A percentile compares a stretch with the other conserved stretches of the same genome.
These are phyloP conservation scores for Neopelma chrysocephalum DNA, from an alignment of 2,797 vertebrate species.

Conservation along the genomic window DNA sequence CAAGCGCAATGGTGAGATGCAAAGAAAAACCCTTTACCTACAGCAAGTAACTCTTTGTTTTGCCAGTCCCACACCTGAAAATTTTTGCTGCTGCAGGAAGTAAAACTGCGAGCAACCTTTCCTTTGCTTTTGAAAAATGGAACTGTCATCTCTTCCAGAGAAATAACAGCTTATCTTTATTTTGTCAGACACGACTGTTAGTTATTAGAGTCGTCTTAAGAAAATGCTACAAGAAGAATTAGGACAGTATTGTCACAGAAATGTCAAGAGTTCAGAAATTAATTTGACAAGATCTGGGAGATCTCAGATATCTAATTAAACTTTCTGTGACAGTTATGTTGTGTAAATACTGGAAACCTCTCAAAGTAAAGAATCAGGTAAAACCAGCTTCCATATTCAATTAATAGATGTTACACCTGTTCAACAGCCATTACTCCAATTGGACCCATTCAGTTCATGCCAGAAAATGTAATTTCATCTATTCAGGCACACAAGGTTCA, in stretches of 20 bases:
- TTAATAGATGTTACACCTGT: neutral
- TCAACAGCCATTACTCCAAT: neutral
- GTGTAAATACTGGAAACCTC: conserved; percentile 11
- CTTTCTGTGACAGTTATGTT: conserved; percentile 25
- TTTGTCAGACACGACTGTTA: conserved; percentile 44
- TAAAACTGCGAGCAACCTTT: neutral
- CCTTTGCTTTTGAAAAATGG: conserved; percentile 1
- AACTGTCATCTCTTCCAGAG: neutral
- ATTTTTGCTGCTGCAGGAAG: conserved; percentile 43
- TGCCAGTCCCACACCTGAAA: conserved; percentile 2
- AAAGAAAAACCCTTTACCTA: conserved; percentile 39
- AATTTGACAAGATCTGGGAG: conserved; percentile 44
- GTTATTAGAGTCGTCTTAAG: conserved; percentile 36
- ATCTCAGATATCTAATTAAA: conserved; percentile 45
- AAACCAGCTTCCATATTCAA: neutral
- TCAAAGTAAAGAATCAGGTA: neutral
- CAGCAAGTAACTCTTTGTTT: conserved; percentile 52
- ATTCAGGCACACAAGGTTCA: neutral
- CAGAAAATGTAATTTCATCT: neutral
- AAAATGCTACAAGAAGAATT: conserved; percentile 33
- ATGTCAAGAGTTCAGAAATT: conserved; percentile 39
- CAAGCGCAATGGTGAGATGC: neutral
- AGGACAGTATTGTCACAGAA: conserved; percentile 35
- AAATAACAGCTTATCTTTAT: conserved; percentile 55
- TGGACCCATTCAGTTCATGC: neutral